Base-by-base conservation (phyloP, 2,888 invertebrate species). In the Pammene aurita region DNA sequence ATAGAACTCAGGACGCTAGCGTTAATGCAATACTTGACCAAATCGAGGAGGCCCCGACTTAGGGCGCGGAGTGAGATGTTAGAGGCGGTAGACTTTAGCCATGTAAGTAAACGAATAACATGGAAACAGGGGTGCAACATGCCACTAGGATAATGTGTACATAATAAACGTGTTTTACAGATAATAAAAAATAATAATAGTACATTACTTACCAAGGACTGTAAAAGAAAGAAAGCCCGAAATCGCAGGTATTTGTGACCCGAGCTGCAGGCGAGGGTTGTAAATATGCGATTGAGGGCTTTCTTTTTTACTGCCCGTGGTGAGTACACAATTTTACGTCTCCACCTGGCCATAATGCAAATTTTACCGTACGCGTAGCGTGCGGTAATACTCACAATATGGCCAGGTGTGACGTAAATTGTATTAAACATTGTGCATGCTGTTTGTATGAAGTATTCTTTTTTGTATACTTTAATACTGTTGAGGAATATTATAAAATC, bases 1-100 rank as follows among this genome's bases (percentile, higher is more conserved):
- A 96, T 85, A 93, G 96, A 72, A 94, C 93, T 71, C 91, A 89
- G 71, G 85, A 86, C 67, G 74, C 78, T 60, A 81, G 75, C 71
- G 82, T 81, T 77, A 79, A 77, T 69, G 77, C 75, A 67, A 70
- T 78, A 71, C 77, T 81, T 65, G 85, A 89, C 74, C 83, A 86
- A 77, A 89, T 88, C 73, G 87, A 89, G 71, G 87, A 90, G 76
- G 89, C 86, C 2, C 89, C 90, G 35, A 89, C 89, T 81, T 90
- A 90, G 86, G 71, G 71, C 63, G 68, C 41, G 66, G 56, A 71
- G 41, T 52, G 58, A 66, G 48, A 38, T 38, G 42, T 71, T 62
- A 60, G 60, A 65, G 54, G 61, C 52, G 72, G 57, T 67, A 71
- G 44, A 64, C 69, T 68, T 73, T 70, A 74, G 71, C 69, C 66